Conservation (phyloP, 2,797 vertebrate species). For the Notoglanidium macrostoma region DNA sequence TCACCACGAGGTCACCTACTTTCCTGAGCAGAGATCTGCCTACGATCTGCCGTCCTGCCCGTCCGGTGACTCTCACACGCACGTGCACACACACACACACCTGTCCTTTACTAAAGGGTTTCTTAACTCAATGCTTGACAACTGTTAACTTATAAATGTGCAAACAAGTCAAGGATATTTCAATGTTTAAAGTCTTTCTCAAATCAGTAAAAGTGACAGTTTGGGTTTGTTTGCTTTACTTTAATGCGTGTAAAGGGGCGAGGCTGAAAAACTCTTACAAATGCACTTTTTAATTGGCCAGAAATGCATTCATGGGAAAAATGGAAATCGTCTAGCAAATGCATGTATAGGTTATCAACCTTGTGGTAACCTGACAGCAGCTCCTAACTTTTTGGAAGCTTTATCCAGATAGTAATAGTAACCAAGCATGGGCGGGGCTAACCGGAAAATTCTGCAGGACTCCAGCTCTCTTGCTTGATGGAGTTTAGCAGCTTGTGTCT, state of each 20-base stretch:
- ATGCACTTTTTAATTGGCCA: no score
- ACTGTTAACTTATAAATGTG: no score
- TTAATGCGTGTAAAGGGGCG: no score
- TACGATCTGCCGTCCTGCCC: constrained; percentile 85
- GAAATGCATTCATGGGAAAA: no score
- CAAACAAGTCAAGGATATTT: no score
- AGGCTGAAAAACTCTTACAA: no score
- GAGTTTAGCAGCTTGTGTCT: not conserved
- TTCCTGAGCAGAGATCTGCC: constrained; percentile 81
- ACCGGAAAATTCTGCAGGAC: not conserved
- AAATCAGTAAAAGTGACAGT: no score
- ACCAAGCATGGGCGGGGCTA: not conserved
- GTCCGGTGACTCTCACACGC: constrained; percentile 75
- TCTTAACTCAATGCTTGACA: not conserved
- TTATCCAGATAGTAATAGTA: not conserved
- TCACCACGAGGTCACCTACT: constrained; percentile 82
- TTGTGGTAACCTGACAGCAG: not conserved
- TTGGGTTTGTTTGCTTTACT: no score
- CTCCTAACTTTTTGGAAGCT: not conserved
- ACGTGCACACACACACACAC: not conserved
- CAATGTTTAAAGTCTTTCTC: no score
- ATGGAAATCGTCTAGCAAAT: no score
- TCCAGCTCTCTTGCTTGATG: not conserved
- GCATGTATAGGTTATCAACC: no score
- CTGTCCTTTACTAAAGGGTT: no score